These are phyloP conservation scores for Thinocorus orbignyianus DNA, from an alignment of 2,113 vertebrate species.

Conservation along the genomic window DNA sequence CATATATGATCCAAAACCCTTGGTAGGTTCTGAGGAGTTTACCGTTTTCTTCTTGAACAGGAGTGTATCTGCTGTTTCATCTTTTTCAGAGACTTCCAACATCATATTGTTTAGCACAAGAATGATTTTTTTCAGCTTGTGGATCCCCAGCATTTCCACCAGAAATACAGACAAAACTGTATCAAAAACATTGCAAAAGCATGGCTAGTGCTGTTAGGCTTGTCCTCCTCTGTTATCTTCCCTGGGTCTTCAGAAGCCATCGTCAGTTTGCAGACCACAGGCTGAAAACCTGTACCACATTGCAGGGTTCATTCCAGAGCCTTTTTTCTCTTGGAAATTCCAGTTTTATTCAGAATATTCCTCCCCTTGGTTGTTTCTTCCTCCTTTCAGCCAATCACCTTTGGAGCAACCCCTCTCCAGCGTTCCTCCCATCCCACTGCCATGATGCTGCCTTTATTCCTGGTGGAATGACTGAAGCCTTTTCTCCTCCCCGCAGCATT, in stretches of 20 bases:
- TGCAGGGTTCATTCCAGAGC: not conserved
- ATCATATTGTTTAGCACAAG: not conserved
- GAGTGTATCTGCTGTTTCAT: not conserved
- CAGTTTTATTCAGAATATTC: not conserved
- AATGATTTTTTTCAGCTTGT: not conserved
- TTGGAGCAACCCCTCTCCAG: not conserved
- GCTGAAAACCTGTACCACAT: not conserved
- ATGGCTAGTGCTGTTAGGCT: not conserved
- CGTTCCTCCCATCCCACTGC: not conserved
- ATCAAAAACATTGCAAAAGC: not conserved
- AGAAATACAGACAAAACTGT: not conserved
- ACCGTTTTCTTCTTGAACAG: not conserved
- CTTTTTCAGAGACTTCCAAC: not conserved
- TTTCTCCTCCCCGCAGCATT: not conserved
- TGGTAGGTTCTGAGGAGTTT: not conserved
- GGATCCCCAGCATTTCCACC: not conserved
- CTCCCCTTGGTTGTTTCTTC: not conserved
- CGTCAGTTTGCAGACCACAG: not conserved
- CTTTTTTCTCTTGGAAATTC: not conserved
- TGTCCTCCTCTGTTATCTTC: not conserved
- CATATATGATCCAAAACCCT: not conserved
- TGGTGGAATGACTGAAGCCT: not conserved
- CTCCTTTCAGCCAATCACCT: not conserved
- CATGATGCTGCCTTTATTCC: conserved; percentile 27
- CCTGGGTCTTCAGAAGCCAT: not conserved